Base-by-base conservation (phyloP, 2,797 vertebrate species). In the Sebastes steindachneri region DNA sequence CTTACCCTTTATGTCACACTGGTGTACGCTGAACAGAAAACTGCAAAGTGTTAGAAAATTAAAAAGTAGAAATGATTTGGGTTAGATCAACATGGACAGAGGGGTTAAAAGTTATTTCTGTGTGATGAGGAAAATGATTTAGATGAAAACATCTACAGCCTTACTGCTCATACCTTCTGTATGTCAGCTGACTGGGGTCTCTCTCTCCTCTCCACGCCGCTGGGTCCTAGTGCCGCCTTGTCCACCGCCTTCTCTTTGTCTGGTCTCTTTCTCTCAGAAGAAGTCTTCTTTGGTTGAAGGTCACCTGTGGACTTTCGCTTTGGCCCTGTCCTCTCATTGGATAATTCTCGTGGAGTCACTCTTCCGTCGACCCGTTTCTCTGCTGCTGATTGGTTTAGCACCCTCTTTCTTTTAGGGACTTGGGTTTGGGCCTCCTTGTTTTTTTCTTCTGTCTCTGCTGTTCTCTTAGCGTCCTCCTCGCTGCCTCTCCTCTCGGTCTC, bases 91-190 rank as follows among this genome's bases (percentile, higher is more conserved):
- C 26, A 29, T 29, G 64, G 14, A 45, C 14, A 25, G 15, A 3
- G 8, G 7, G 3, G 71, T 73, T 48, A 33, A 45, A 35, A 33
- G 7, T 54, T 17, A 21, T 29, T 41, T 60, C 29, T 77, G 65
- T 59, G 2, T 7, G 37, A 63, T 45, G n/a, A 54, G 7, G 17
- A 23, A 1, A 57, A 19, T 21, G 6, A 29, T n/a, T 65, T 37
- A 68, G 23, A 75, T 33, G 33, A 8, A 26, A 78, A 59, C 48
- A n/a, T 48, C 7, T 31, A 9, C 19, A 8, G 12, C 5, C 25
- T 11, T 37, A 23, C 12, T 62, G 41, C 17, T 77, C 76, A 19
- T 92, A 95, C 94, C 94, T 92, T 91, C 68, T 74, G 86, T 55
- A 19, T 63, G 4, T 84, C 79, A 8, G 83, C 10, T 19, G 79